Percentiles rank a stretch among this genome's conserved stretches.
Evolutionary conservation across 2,888 invertebrate species (phyloP).

Genomic region (Eubasilissa splendida): DNA sequence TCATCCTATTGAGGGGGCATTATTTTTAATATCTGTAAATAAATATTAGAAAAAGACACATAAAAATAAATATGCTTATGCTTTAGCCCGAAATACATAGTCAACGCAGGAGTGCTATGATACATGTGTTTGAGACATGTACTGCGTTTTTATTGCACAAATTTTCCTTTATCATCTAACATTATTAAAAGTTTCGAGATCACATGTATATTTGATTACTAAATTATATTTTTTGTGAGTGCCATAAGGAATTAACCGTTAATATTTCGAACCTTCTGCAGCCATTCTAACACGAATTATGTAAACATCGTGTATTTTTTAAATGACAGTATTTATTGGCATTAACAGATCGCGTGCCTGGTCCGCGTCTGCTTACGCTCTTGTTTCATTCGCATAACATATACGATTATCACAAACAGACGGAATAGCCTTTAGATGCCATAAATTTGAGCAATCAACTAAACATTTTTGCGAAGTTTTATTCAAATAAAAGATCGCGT

Average conservation of each 20-base stretch:
- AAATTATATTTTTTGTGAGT: background rate
- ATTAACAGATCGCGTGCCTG: conserved; percentile 32
- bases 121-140: too few relatives aligned
- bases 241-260: background rate
- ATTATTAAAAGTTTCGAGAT: too few relatives aligned
- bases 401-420: conserved; percentile 41
- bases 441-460: conserved; percentile 48
- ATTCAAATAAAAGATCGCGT: conserved; percentile 52
- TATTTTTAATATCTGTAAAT: too few relatives aligned
- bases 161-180: too few relatives aligned
- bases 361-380: conserved; percentile 23
- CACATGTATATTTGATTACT: too few relatives aligned
- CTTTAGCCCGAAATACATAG: too few relatives aligned
- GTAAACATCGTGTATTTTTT: conserved; percentile 35
- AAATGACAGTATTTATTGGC: conserved; percentile 40
- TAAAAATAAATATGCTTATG: too few relatives aligned
- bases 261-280: background rate
- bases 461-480: conserved; percentile 48
- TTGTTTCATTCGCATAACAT: conserved; percentile 40
- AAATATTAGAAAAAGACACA: too few relatives aligned
- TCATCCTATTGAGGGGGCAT: too few relatives aligned
- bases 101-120: too few relatives aligned
- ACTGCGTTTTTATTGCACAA: too few relatives aligned
- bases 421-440: conserved; percentile 46
- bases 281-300: conserved; percentile 8